Evolutionary conservation across 2,888 invertebrate genomes (phyloP).

Genomic region (Yponomeuta malinellus): DNA sequence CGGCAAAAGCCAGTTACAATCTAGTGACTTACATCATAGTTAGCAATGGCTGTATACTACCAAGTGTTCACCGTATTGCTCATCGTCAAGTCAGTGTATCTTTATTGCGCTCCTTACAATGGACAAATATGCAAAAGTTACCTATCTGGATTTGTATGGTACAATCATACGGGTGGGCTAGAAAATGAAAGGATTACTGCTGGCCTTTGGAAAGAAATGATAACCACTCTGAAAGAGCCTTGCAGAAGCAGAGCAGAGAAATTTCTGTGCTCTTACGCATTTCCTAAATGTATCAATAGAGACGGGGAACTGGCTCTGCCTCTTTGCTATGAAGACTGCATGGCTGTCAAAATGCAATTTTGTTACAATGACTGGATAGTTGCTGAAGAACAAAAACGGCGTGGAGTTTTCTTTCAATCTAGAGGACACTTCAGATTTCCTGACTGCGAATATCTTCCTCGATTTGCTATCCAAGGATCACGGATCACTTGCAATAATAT

Average conservation of each 20-base stretch:
- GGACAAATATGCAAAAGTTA: constrained; percentile 87
- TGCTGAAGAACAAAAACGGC: constrained; percentile 90
- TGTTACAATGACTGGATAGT: constrained; percentile 96
- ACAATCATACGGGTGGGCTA: constrained; percentile 83
- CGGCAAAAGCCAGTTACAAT: not conserved
- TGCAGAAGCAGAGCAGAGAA: constrained; percentile 93
- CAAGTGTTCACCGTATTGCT: constrained; percentile 26
- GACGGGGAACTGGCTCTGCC: constrained; percentile 81
- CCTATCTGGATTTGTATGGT: constrained; percentile 84
- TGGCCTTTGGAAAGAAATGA: constrained; percentile 91
- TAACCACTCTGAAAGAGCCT: constrained; percentile 85
- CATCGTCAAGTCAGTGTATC: constrained; percentile 60
- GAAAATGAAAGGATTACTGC: constrained; percentile 90
- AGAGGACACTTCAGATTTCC: constrained; percentile 92
- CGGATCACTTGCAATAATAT: constrained; percentile 87
- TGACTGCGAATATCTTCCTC: constrained; percentile 87
- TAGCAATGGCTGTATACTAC: constrained; percentile 52
- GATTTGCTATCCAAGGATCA: constrained; percentile 78
- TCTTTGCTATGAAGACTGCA: constrained; percentile 94
- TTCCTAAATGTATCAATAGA: constrained; percentile 87
- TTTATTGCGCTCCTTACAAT: constrained; percentile 91
- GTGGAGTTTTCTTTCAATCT: constrained; percentile 85
- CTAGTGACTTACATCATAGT: not conserved
- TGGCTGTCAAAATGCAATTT: constrained; percentile 91
- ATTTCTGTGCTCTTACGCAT: constrained; percentile 93